These are phyloP conservation scores for Drosophila persimilis DNA, from an alignment of 1,140 invertebrate genomes.

Conservation along the genomic window DNA sequence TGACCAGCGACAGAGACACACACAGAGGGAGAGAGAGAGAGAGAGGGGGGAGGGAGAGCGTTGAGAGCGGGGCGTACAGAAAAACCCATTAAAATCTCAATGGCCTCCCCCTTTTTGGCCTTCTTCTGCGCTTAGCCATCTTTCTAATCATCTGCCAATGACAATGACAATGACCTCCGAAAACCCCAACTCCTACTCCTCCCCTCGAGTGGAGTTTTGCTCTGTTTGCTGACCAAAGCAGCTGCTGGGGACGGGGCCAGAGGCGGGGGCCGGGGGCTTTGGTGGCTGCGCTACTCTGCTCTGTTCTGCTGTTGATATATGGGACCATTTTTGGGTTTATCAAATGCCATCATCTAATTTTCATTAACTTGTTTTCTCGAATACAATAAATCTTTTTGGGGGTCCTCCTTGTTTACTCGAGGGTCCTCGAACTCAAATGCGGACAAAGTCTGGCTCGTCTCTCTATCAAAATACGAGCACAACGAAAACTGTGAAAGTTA, in stretches of 20 bases:
- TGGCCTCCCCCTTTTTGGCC: constrained; percentile 14
- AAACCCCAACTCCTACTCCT: not conserved
- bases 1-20: constrained; percentile 18
- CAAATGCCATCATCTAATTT: constrained; percentile 77
- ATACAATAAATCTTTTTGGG: constrained; percentile 61
- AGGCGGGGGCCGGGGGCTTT: no score
- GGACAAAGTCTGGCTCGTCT: no score
- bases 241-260: not conserved
- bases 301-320: constrained; percentile 60
- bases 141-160: constrained; percentile 68
- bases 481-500: no score
- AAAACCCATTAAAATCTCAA: constrained; percentile 75
- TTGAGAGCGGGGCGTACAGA: not conserved
- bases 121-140: constrained; percentile 46
- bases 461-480: no score
- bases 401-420: constrained; percentile 16
- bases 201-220: constrained; percentile 17
- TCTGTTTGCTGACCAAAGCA: constrained; percentile 37
- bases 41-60: constrained; percentile 11
- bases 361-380: constrained; percentile 71
- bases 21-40: not conserved
- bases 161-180: constrained; percentile 41
- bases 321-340: constrained; percentile 61
- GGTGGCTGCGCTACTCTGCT: not conserved
- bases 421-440: constrained; percentile 28